Conservation (phyloP, 2,113 vertebrate species). For the Perca flavescens region DNA sequence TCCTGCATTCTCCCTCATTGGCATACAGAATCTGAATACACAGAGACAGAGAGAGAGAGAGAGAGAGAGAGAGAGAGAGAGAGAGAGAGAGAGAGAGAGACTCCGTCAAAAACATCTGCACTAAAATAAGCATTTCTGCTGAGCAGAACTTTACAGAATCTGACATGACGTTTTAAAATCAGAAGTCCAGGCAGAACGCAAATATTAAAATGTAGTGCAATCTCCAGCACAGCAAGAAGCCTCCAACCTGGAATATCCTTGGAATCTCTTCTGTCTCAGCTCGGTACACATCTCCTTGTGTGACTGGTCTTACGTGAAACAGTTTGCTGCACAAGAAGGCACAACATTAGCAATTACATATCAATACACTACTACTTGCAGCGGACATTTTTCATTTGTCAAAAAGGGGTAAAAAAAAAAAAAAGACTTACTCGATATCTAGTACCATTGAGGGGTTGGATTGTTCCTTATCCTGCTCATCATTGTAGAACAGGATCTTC, state of each 20-base stretch:
- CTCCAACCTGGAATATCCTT: constrained; percentile 96
- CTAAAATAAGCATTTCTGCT: constrained; percentile 7
- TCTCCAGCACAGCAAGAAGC: neutral
- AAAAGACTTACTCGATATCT: constrained; percentile 96
- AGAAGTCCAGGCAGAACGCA: neutral
- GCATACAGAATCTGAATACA: constrained; percentile 93
- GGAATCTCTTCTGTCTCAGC: constrained; percentile 98
- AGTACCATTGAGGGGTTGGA: constrained; percentile 99
- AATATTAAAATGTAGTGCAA: neutral
- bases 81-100: neutral
- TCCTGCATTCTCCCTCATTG: constrained; percentile 98
- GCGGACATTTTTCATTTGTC: neutral
- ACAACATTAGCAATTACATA: neutral
- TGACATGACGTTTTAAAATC: neutral
- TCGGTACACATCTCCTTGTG: constrained; percentile 98
- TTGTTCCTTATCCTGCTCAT: constrained; percentile 97
- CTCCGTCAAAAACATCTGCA: neutral
- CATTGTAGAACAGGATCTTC: constrained; percentile 99
- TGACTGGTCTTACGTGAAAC: constrained; percentile 98
- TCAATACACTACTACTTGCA: neutral
- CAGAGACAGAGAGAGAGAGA: neutral
- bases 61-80: neutral
- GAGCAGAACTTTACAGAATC: neutral
- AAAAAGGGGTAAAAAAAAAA: neutral
- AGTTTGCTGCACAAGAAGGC: constrained; percentile 88